Base-by-base conservation (phyloP, 2,888 invertebrate species). In the Lampropteryx suffumata region DNA sequence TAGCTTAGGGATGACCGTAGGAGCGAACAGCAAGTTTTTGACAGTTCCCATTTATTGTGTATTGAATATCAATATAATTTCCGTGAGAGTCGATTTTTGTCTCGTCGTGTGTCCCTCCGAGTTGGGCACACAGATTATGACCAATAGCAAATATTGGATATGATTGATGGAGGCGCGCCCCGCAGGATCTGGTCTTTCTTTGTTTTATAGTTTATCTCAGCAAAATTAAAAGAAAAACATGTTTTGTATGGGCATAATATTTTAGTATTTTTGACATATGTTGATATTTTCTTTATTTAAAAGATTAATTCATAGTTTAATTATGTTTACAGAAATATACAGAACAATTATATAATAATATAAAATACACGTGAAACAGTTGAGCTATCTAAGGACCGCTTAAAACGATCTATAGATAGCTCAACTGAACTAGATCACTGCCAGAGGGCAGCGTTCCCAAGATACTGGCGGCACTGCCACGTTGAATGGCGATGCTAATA, bases 61-160 rank as follows among this genome's bases (percentile, higher is more conserved):
- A 90, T 91, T 90, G 90, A 90, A 91, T 90, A 91, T 90, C 90
- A 90, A 90, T 90, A 90, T 89, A 89, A 90, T 90, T 88, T 88
- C 82, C 84, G 84, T 84, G 86, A 80, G 86, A 90, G 88, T 89
- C 80, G 84, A 89, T 89, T 87, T 85, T 88, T 87, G 87, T 80
- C 76, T 73, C 82, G 83, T 86, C 84, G 80, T 80, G 71, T 70
- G 69, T 74, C 79, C 81, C 82, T 82, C 81, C 72, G 79, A 85
- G 84, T 87, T 84, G 83, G 79, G 85, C 75, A 78, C 77, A 89
- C 84, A 87, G 88, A 88, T 88, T 89, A 86, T 73, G 74, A 67
- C 75, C 83, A 80, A 88, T 82, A 83, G 84, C 87, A 90, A 89
- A 90, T 88, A 88, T 88, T 86, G 82, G 64, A 49, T 35, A 67